Conservation (phyloP, 2,888 invertebrate genomes). For the Autographa gamma region DNA sequence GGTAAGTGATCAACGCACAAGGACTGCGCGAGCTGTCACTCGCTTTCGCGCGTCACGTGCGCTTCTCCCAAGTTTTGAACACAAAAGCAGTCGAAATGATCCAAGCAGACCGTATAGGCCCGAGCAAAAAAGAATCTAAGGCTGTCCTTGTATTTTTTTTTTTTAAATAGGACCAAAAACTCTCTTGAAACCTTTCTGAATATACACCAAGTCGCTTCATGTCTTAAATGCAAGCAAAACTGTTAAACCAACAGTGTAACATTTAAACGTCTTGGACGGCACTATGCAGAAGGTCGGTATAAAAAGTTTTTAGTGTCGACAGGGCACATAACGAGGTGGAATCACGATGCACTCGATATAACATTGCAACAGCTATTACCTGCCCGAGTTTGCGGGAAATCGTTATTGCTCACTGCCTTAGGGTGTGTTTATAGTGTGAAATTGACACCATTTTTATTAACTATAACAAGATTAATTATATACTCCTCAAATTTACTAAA, state of each 20-base stretch:
- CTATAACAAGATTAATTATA: no score
- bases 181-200: neutral
- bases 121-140: no score
- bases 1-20: no score
- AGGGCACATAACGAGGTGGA: conserved; percentile 65
- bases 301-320: conserved; percentile 46
- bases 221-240: neutral
- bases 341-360: conserved; percentile 74
- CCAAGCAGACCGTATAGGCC: no score
- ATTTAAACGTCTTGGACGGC: conserved; percentile 15
- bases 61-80: no score
- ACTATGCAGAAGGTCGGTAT: conserved; percentile 30
- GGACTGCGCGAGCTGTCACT: no score
- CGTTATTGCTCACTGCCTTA: conserved; percentile 72
- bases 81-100: no score
- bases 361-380: conserved; percentile 74
- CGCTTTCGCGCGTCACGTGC: no score
- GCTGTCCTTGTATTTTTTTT: no score
- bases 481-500: no score
- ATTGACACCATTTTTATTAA: conserved; percentile 21
- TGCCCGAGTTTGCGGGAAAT: conserved; percentile 76
- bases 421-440: conserved; percentile 42
- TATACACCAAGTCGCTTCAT: neutral
- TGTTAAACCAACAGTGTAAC: neutral
- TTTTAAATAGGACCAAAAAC: neutral